These are phyloP conservation scores for Oeneis ivallda DNA, from an alignment of 2,888 invertebrate species.

Conservation along the genomic window DNA sequence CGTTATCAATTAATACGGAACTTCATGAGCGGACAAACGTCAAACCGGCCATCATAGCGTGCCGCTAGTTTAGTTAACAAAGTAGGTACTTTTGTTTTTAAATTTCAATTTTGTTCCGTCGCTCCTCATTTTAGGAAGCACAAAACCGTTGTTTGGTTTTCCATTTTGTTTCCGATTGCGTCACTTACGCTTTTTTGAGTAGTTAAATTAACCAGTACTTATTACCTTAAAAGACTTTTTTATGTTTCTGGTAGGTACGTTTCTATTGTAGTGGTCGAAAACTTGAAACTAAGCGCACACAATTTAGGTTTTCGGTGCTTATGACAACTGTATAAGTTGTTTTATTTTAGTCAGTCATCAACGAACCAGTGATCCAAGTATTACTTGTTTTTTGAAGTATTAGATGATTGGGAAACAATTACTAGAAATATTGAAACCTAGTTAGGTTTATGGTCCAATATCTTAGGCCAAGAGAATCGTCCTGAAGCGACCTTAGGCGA, in stretches of 20 bases:
- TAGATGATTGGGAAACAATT: conserved; percentile 12
- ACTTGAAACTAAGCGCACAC: conserved; percentile 35
- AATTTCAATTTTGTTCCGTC: no score
- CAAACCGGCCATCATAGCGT: no score
- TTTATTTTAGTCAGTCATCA: conserved; percentile 33
- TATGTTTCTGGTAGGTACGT: neutral
- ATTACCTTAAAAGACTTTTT: neutral
- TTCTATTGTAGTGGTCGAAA: neutral
- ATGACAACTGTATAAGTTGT: conserved; percentile 56
- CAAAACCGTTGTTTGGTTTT: no score
- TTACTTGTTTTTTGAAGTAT: conserved; percentile 18
- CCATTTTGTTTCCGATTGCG: no score
- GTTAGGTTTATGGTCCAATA: conserved; percentile 16
- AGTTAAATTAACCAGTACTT: neutral
- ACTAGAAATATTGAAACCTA: conserved; percentile 1
- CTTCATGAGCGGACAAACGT: no score
- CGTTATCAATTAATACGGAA: no score
- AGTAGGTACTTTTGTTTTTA: no score
- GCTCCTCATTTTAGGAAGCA: no score
- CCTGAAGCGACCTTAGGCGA: neutral
- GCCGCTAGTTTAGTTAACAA: no score
- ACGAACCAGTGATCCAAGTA: conserved; percentile 27
- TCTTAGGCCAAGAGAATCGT: neutral
- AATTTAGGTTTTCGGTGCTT: conserved; percentile 43
- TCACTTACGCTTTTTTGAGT: no score